Evolutionary conservation across 1,140 invertebrate genomes (phyloP), one percentile per base, ranked within the genome.

Genomic region (Diorhabda sublineata): DNA sequence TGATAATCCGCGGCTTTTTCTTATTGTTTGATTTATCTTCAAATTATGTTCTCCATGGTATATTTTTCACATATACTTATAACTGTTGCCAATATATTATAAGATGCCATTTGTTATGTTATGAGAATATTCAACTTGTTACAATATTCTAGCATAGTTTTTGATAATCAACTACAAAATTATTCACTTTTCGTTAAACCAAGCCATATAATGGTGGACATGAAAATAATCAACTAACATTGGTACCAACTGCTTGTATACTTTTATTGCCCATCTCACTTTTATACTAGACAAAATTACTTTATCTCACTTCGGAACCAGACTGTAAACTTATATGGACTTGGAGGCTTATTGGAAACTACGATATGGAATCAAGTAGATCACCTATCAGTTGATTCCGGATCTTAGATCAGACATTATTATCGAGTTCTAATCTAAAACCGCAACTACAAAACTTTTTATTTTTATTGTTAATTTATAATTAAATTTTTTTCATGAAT

Each of bases 181-280:
- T 57, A 52, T 11, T 26, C 47, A 68, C 59, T 68, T 62, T 26
- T 56, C 63, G 58, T 52, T 65, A n/a, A 68, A 71, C 73, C 73
- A 74, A 74, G 73, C 73, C 68, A 74, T 71, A 74, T 73, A 74
- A 74, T 74, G 73, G 73, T 70, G 73, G 72, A 71, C 60, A 70
- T 6, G 42, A 64, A 64, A 64, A 64, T 64, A 56, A 26, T 45
- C 44, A 63, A n/a, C 26, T 42, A 60, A 26, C 58, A 60, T 5
- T 5, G 26, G 58, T 42, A 45, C 42, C 61, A 63, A 45, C 61
- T 6, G 26, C 7, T 26, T 26, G 58, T 9, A 60, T 6, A 7
- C 2, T 60, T 9, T 26, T 60, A 9, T 60, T 26, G 7, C 58
- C 26, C 26, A 5, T 9, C 26, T 60, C 58, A 60, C 5, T 9